A percentile compares a stretch with the other conserved stretches of the same genome.
Conservation (phyloP, 2,113 vertebrate species). For the Neofelis nebulosa region DNA sequence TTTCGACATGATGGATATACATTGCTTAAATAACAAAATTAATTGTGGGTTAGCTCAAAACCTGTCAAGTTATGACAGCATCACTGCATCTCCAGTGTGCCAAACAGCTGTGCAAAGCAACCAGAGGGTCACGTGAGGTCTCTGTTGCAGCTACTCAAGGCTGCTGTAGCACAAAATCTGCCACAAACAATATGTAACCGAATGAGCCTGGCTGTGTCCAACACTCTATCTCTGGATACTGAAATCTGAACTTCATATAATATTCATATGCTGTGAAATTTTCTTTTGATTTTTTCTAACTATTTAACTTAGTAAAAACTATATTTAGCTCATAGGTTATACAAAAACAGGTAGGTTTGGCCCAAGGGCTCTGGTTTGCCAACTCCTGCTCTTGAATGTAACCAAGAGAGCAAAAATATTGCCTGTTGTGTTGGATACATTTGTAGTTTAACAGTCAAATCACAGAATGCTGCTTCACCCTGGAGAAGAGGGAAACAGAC, state of each 20-base stretch:
- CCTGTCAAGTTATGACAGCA: not conserved
- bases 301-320: not conserved
- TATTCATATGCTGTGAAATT: not conserved
- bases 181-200: accelerated
- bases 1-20: not conserved
- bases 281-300: slow-evolving; percentile 1
- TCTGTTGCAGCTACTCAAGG: not conserved
- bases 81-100: not conserved
- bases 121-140: not conserved
- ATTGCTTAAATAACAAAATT: not conserved
- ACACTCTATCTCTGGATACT: not conserved
- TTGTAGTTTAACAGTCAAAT: not conserved
- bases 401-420: not conserved
- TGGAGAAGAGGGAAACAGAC: not conserved
- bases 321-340: not conserved
- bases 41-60: not conserved
- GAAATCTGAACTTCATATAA: not conserved
- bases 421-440: not conserved
- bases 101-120: not conserved
- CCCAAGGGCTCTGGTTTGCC: not conserved
- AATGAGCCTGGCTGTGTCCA: not conserved
- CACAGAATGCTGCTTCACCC: not conserved
- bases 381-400: not conserved
- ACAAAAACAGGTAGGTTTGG: not conserved
- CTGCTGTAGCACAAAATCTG: not conserved